These are phyloP conservation scores for Xestia xanthographa DNA, from an alignment of 2,888 invertebrate genomes.

Conservation along the genomic window DNA sequence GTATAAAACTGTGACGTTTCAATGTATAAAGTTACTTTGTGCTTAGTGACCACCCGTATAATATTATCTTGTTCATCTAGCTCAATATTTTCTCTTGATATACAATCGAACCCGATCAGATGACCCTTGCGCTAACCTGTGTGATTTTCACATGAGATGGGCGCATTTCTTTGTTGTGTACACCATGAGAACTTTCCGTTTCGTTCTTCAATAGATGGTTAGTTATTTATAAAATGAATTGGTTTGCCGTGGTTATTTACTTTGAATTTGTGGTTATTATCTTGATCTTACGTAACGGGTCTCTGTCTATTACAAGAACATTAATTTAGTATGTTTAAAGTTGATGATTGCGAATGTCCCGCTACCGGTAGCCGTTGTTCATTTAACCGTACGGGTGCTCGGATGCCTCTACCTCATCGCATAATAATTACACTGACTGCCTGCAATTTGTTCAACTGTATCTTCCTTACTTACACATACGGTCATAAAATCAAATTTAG, in stretches of 20 bases:
- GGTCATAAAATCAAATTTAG: slow-evolving; percentile 55
- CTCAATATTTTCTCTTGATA: slow-evolving; percentile 85
- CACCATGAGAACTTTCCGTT: slow-evolving; percentile 66
- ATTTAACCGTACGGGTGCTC: slow-evolving; percentile 72
- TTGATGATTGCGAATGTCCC: slow-evolving; percentile 78
- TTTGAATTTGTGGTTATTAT: slow-evolving; percentile 54
- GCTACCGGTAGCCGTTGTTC: slow-evolving; percentile 76
- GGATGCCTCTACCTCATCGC: slow-evolving; percentile 75
- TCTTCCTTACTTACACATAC: slow-evolving; percentile 61
- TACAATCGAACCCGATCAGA: slow-evolving; percentile 83
- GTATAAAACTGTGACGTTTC: slow-evolving; percentile 49
- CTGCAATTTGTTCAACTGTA: slow-evolving; percentile 74
- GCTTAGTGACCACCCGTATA: slow-evolving; percentile 68
- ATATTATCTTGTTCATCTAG: slow-evolving; percentile 80
- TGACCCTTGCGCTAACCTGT: slow-evolving; percentile 80
- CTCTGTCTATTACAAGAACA: slow-evolving; percentile 71
- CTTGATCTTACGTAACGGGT: slow-evolving; percentile 69
- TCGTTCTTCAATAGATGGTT: slow-evolving; percentile 50
- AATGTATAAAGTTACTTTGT: slow-evolving; percentile 64
- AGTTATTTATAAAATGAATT: slow-evolving; percentile 52
- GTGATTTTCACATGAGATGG: slow-evolving; percentile 76
- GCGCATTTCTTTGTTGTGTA: slow-evolving; percentile 66
- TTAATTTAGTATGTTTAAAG: slow-evolving; percentile 71
- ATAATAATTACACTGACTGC: slow-evolving; percentile 78
- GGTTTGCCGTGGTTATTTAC: slow-evolving; percentile 25